Conservation (phyloP, 2,113 vertebrate species). For the Lampris megalopsis region DNA sequence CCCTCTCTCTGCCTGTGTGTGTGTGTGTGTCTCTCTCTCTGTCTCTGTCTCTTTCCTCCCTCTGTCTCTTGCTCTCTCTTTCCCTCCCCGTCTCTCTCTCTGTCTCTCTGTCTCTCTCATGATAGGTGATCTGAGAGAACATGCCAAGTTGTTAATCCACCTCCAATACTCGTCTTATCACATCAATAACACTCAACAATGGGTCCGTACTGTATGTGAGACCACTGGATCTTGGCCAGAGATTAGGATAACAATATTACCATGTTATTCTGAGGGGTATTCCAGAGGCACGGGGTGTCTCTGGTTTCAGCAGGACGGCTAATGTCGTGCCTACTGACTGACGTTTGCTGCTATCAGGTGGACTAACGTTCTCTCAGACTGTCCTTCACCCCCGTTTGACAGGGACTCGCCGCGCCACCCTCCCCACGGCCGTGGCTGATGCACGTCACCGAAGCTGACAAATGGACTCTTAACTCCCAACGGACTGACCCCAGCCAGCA, state of each 20-base stretch:
- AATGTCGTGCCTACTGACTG: conserved; percentile 13
- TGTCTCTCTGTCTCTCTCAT: neutral
- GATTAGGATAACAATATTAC: conserved; percentile 10
- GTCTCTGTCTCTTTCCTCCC: too few species aligned
- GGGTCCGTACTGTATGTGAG: neutral
- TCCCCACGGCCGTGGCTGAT: neutral
- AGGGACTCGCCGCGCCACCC: neutral
- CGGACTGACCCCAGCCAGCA: neutral
- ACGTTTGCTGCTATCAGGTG: conserved; percentile 2
- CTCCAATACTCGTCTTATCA: conserved; percentile 4
- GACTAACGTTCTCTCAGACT: conserved; percentile 5
- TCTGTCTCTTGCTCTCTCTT: too few species aligned
- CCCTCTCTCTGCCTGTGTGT: too few species aligned
- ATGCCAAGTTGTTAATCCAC: neutral
- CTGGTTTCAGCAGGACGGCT: conserved; percentile 4
- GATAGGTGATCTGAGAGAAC: conserved; percentile 18
- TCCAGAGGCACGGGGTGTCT: conserved; percentile 20
- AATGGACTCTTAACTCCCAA: neutral
- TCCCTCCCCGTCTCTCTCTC: neutral
- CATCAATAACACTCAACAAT: conserved; percentile 11
- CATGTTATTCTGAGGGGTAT: conserved; percentile 14
- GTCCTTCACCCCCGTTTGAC: neutral
- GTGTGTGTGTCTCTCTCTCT: neutral
- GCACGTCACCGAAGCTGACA: neutral
- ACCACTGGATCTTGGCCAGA: conserved; percentile 3